These are phyloP conservation scores for Brachionichthys hirsutus DNA, from an alignment of 2,113 vertebrate genomes.

Conservation along the genomic window DNA sequence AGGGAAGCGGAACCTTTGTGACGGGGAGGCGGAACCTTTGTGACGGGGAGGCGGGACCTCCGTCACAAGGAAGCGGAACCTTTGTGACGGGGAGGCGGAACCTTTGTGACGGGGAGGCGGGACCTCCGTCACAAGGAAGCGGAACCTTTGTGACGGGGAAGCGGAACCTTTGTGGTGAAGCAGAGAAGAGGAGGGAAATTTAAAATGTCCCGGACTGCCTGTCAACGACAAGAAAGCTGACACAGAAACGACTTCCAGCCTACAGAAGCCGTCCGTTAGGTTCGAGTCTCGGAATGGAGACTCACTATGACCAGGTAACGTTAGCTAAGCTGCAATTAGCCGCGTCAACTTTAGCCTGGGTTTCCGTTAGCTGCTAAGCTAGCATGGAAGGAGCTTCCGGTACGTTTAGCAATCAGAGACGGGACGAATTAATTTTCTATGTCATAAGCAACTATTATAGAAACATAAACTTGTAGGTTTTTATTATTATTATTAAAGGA, in stretches of 20 bases:
- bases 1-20: no score
- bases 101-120: not conserved
- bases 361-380: constrained; percentile 7
- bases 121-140: constrained; percentile 2
- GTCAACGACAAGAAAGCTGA: not conserved
- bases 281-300: constrained; percentile 48
- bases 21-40: no score
- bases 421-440: no score
- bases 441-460: no score
- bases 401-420: no score
- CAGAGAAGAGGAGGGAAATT: constrained; percentile 75
- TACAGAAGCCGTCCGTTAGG: no score
- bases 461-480: no score
- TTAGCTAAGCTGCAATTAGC: constrained; percentile 7
- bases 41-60: no score
- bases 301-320: constrained; percentile 59
- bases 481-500: no score
- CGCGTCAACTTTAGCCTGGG: constrained; percentile 20
- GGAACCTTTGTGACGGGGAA: constrained; percentile 52
- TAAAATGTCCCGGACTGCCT: constrained; percentile 57
- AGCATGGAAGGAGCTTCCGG: no score
- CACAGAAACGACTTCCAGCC: not conserved
- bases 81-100: no score
- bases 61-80: no score
- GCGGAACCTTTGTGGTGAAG: not conserved